These are phyloP conservation scores for Xylophagus ater DNA, from an alignment of 2,888 invertebrate species.

Conservation along the genomic window DNA sequence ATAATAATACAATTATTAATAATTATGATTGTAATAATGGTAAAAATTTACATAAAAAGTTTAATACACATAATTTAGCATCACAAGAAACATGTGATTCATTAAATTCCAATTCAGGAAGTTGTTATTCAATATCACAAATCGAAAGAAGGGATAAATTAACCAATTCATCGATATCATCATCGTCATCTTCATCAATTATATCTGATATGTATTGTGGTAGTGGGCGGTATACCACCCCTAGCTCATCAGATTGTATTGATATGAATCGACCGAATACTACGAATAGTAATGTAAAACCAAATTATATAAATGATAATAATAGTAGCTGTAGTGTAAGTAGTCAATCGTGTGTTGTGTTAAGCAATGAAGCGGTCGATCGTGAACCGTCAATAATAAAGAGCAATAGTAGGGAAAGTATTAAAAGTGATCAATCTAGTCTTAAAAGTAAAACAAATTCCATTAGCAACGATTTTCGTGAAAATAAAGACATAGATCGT, in stretches of 20 bases:
- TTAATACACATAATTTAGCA: slow-evolving; percentile 14
- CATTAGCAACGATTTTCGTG: slow-evolving; percentile 13
- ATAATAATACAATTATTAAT: slow-evolving; percentile 11
- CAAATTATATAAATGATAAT: slow-evolving; percentile 10
- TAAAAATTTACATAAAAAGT: slow-evolving; percentile 8
- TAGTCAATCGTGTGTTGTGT: slow-evolving; percentile 9
- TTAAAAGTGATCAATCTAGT: slow-evolving; percentile 14
- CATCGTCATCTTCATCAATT: slow-evolving; percentile 20
- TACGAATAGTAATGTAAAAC: slow-evolving; percentile 6
- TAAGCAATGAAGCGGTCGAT: slow-evolving; percentile 2
- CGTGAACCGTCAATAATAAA: too few relatives aligned
- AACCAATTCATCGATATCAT: slow-evolving; percentile 15
- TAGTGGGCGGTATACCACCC: slow-evolving; percentile 7
- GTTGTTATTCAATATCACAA: not conserved
- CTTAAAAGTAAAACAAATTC: slow-evolving; percentile 14
- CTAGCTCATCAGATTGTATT: slow-evolving; percentile 5
- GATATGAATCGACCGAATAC: not conserved
- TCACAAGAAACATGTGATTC: slow-evolving; percentile 16
- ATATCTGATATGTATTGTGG: slow-evolving; percentile 7
- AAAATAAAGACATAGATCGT: slow-evolving; percentile 2
- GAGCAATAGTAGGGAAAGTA: slow-evolving; percentile 16
- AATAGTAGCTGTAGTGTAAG: slow-evolving; percentile 13
- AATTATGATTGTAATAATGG: slow-evolving; percentile 14
- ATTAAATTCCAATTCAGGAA: slow-evolving; percentile 14
- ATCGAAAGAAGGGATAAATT: not conserved